A percentile compares a stretch with the other conserved stretches of the same genome.
phyloP scores from a whole-genome alignment of 2,113 vertebrate genomes.

The Ariopsis seemanni region DNA sequence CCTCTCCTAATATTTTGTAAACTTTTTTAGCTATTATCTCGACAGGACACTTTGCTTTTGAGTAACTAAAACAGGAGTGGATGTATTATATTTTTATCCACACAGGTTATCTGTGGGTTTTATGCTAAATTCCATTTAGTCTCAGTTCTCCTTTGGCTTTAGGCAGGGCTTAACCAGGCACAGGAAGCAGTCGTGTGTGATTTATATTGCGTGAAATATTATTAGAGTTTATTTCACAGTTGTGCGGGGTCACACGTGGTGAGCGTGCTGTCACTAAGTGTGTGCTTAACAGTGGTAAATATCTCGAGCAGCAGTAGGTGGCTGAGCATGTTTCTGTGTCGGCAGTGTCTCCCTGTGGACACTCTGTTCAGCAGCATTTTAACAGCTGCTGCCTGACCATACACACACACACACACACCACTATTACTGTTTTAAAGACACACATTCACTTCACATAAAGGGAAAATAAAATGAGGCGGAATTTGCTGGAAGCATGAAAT shows the following conservation, averaged over 20 bases:
- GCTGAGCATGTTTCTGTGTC: conserved; percentile 39
- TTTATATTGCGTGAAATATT: conserved; percentile 9
- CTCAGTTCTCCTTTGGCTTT: background rate
- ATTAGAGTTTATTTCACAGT: conserved; percentile 22
- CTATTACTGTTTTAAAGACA: conserved; percentile 1
- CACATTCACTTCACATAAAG: background rate
- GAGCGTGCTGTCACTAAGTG: conserved; percentile 23
- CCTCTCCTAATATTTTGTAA: background rate
- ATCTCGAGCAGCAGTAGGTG: conserved; percentile 34
- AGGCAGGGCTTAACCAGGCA: background rate
- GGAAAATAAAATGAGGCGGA: background rate
- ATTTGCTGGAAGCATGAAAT: background rate
- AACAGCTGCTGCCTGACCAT: conserved; percentile 45
- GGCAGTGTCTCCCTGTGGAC: conserved; percentile 59
- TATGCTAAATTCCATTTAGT: background rate
- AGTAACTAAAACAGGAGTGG: background rate
- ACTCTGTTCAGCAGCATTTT: conserved; percentile 48
- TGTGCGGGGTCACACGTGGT: conserved; percentile 25
- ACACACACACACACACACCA: background rate
- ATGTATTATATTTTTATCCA: background rate
- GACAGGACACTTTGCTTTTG: background rate
- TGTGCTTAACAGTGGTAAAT: conserved; percentile 50
- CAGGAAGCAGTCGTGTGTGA: background rate
- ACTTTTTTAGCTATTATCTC: background rate
- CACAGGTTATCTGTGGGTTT: background rate